Evolutionary conservation across 1,140 invertebrate genomes (phyloP), one percentile per base, ranked within the genome.

Genomic region (Papilio dardanus): DNA sequence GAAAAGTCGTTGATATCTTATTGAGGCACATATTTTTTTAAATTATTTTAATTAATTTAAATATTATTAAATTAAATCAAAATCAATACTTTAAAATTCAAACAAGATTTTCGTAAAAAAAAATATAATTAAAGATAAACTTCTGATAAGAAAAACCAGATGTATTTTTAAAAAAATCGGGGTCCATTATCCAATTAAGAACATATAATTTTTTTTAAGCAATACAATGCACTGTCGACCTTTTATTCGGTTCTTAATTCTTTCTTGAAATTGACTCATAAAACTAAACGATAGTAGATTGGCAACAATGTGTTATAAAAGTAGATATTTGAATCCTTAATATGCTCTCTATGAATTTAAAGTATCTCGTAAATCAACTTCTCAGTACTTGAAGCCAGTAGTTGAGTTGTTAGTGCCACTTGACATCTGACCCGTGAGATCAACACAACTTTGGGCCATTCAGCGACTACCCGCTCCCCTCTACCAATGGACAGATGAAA

Each of bases 341-440:
- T 28, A 30, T 30, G 24, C 12, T 62, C 54, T 66, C n/a, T 35
- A 66, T 35, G 31, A 19, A 33, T 66, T 31, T 31, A 66, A 66
- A 19, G 65, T 33, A 66, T 66, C 16, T 66, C 31, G 65, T 66
- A 66, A 66, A 66, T 66, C 65, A 66, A 66, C 65, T 66, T 30
- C 31, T 19, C 65, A 16, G 31, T 66, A 66, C 31, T 66, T 33
- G 30, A 66, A 33, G 30, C 65, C 65, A 66, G 65, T 66, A 66
- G 65, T 66, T 66, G 65, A 66, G 65, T 66, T 66, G 65, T 66
- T 33, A 66, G 30, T 31, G 65, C 65, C 65, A 66, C 31, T 66
- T 66, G 65, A 66, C 65, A 66, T 66, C n/a, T 66, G 65, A 66
- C 65, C 65, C 31, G 65, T 35, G 65, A 66, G 65, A 66, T 66